phyloP scores from a whole-genome alignment of 2,888 invertebrate genomes.

The Mylabris sibirica region DNA sequence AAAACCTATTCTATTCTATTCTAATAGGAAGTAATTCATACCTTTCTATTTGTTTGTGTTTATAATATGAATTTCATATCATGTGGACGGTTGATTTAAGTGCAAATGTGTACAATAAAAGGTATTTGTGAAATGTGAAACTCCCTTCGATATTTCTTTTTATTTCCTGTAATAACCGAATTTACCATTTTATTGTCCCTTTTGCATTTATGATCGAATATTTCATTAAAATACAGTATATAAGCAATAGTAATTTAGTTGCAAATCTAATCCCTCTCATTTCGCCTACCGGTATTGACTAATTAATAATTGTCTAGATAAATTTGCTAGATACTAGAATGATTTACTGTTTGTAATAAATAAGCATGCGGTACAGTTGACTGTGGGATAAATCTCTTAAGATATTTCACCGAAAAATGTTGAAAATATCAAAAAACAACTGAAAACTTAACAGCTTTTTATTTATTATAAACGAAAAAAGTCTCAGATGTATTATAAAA shows the following conservation, averaged over 20 bases:
- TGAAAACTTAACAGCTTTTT: background rate
- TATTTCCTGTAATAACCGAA: background rate
- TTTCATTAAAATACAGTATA: conserved; percentile 34
- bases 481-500: background rate
- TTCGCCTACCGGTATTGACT: conserved; percentile 47
- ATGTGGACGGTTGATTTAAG: background rate
- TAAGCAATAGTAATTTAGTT: conserved; percentile 37
- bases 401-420: conserved; percentile 34
- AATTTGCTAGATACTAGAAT: conserved; percentile 53
- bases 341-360: conserved; percentile 55
- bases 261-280: conserved; percentile 39
- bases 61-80: background rate
- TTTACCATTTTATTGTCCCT: conserved; percentile 13
- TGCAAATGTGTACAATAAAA: background rate
- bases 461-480: background rate
- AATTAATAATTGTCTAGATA: conserved; percentile 57
- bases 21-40: background rate
- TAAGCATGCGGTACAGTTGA: conserved; percentile 49
- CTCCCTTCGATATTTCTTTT: background rate
- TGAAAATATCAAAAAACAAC: conserved; percentile 3
- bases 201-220: conserved; percentile 18
- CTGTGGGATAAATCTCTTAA: conserved; percentile 45
- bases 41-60: conserved; percentile 7
- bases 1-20: conserved; percentile 15
- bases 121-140: background rate